Percentiles rank a stretch among this genome's conserved stretches.
Evolutionary conservation across 2,113 vertebrate genomes (phyloP).

Genomic region (Silurus meridionalis): DNA sequence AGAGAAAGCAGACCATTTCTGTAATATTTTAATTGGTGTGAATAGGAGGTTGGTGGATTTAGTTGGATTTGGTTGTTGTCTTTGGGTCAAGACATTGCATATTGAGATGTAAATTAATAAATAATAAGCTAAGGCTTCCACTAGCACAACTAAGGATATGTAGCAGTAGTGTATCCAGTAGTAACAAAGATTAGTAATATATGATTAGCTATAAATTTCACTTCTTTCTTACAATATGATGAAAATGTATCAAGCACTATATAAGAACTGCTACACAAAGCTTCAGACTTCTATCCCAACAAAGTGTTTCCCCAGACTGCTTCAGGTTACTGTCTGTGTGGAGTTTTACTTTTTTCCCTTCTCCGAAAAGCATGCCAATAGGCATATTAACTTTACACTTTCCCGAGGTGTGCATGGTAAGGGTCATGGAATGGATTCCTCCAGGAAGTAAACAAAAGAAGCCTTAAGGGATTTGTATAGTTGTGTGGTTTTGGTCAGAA

Average conservation of each 20-base stretch:
- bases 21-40: constrained; percentile 5
- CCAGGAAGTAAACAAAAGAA: neutral
- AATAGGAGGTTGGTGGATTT: neutral
- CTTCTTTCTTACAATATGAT: neutral
- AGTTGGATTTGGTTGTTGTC: neutral
- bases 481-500: neutral
- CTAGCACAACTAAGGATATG: neutral
- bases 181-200: neutral
- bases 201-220: neutral
- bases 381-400: neutral
- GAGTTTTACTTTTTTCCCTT: neutral
- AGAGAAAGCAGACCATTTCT: neutral
- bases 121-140: neutral
- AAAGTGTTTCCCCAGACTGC: neutral
- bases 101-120: neutral
- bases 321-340: neutral
- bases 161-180: neutral
- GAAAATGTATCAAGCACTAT: neutral
- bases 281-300: neutral
- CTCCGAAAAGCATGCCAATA: neutral
- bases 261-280: neutral
- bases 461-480: neutral
- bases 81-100: neutral
- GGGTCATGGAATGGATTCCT: neutral
- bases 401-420: neutral